Evolutionary conservation across 2,113 vertebrate genomes (phyloP).

Genomic region (Oreochromis tanganicae): DNA sequence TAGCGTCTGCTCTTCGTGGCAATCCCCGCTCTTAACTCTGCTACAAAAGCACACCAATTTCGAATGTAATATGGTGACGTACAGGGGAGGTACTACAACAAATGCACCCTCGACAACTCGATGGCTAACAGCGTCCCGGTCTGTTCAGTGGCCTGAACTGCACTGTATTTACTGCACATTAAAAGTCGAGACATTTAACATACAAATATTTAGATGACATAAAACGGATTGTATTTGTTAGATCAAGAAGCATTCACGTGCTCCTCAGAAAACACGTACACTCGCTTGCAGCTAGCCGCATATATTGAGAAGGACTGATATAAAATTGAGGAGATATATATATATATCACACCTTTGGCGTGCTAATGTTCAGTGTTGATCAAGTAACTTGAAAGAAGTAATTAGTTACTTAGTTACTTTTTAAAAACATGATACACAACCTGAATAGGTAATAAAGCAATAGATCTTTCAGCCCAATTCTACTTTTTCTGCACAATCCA

Average conservation of each 20-base stretch:
- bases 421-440: too few species aligned
- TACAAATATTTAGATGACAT: not conserved
- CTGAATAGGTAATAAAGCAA: too few species aligned
- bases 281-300: not conserved
- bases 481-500: too few species aligned
- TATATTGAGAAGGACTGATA: not conserved
- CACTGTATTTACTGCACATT: not conserved
- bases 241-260: not conserved
- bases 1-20: not conserved
- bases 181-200: not conserved
- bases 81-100: constrained; percentile 2
- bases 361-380: too few species aligned
- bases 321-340: not conserved
- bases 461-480: too few species aligned
- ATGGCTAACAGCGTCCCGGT: constrained; percentile 48
- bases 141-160: constrained; percentile 23
- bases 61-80: not conserved
- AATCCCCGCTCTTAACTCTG: not conserved
- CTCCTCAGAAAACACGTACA: not conserved
- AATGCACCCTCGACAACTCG: not conserved
- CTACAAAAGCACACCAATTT: not conserved
- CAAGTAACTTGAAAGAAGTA: too few species aligned
- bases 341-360: too few species aligned
- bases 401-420: too few species aligned
- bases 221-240: not conserved